Evolutionary conservation across 2,113 vertebrate genomes (phyloP).

Genomic region (Puntigrus tetrazona): DNA sequence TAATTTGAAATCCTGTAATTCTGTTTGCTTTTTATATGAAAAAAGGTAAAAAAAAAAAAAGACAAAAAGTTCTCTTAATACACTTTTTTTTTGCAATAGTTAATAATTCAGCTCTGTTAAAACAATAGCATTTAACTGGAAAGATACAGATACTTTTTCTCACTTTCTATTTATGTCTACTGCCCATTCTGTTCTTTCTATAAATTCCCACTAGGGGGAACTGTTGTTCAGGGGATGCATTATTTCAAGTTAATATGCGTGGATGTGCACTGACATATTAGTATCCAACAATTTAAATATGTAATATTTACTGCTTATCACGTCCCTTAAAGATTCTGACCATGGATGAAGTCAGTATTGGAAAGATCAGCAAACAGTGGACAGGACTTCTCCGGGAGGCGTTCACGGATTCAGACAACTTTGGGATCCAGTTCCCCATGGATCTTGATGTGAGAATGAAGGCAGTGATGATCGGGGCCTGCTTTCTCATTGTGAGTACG

Average conservation of each 20-base stretch:
- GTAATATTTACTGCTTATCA: neutral
- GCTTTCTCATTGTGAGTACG: constrained; percentile 92
- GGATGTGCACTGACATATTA: neutral
- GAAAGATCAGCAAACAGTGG: constrained; percentile 95
- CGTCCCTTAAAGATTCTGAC: constrained; percentile 78
- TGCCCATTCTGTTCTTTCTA: neutral
- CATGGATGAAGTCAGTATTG: constrained; percentile 81
- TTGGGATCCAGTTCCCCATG: constrained; percentile 89
- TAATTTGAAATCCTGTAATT: too few species aligned
- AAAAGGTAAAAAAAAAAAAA: too few species aligned
- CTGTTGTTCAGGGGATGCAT: constrained; percentile 11
- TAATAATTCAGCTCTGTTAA: neutral
- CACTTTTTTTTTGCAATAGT: neutral
- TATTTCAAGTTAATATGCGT: neutral
- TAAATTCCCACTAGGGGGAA: constrained; percentile 47
- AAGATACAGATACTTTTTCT: neutral
- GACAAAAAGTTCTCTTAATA: too few species aligned
- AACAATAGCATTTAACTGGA: neutral
- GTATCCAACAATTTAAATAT: neutral
- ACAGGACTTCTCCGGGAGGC: constrained; percentile 81
- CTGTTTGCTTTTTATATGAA: too few species aligned
- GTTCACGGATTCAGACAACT: constrained; percentile 89
- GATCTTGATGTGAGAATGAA: constrained; percentile 93
- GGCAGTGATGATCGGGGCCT: constrained; percentile 89
- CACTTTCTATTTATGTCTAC: neutral